Percentiles rank a stretch among this genome's conserved stretches.
Conservation (phyloP, 2,113 vertebrate species). For the Eleginops maclovinus region DNA sequence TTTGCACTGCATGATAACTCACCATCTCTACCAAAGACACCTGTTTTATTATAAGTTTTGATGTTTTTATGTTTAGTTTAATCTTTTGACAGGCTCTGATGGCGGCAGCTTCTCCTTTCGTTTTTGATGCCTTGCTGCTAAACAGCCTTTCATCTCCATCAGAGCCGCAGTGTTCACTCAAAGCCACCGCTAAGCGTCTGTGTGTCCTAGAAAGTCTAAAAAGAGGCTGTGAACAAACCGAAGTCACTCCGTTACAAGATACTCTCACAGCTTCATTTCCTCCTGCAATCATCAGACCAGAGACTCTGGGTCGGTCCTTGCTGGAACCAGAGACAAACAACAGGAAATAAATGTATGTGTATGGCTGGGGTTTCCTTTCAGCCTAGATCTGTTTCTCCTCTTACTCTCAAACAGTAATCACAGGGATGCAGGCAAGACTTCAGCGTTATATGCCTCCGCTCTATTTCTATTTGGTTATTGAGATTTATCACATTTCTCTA, state of each 20-base stretch:
- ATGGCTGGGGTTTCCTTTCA: background rate
- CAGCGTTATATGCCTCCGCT: background rate
- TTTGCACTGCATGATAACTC: conserved; percentile 3
- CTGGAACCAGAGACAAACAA: background rate
- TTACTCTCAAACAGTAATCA: background rate
- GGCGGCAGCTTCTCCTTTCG: background rate
- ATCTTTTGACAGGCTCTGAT: conserved; percentile 17
- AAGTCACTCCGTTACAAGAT: conserved; percentile 1
- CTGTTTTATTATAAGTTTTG: conserved; percentile 36
- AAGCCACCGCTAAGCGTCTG: conserved; percentile 15
- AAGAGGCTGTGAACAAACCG: conserved; percentile 11
- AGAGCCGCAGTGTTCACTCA: conserved; percentile 52
- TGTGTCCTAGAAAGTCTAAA: conserved; percentile 35
- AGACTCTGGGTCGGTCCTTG: background rate
- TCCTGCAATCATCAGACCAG: conserved; percentile 3
- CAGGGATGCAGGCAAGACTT: background rate
- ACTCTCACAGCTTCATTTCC: background rate
- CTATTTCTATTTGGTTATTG: background rate
- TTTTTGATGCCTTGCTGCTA: conserved; percentile 47
- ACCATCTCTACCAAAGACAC: conserved; percentile 4
- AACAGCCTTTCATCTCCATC: conserved; percentile 66
- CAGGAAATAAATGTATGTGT: background rate
- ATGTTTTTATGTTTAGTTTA: conserved; percentile 10
- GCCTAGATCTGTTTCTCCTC: background rate
- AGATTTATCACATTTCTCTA: background rate